Evolutionary conservation across 1,140 invertebrate species (phyloP).

Genomic region (Pemphigus obesinymphae): DNA sequence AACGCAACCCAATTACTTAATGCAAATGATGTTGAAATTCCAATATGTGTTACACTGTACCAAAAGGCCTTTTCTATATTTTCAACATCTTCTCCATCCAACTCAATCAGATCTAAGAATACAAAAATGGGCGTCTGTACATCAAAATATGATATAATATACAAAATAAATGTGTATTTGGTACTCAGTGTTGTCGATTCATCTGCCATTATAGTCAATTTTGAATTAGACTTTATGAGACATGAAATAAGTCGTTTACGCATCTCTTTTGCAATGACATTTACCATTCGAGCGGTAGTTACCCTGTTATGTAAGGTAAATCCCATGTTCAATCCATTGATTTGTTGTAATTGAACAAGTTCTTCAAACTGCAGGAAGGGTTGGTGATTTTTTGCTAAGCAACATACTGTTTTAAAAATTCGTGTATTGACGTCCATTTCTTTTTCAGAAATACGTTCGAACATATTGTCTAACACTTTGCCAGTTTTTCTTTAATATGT

Average conservation of each 20-base stretch:
- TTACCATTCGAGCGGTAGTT: too few species aligned
- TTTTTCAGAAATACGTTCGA: too few species aligned
- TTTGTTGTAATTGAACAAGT: too few species aligned
- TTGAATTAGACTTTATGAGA: not conserved
- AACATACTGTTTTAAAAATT: too few species aligned
- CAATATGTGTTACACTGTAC: not conserved
- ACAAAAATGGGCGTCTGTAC: not conserved
- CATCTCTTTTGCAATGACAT: not conserved
- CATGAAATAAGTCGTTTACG: not conserved
- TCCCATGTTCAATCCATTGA: too few species aligned
- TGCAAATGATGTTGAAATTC: too few species aligned
- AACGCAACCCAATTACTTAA: not conserved
- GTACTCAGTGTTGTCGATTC: not conserved
- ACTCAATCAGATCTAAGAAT: not conserved
- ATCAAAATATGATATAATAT: not conserved
- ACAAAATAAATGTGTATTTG: not conserved
- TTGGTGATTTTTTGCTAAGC: too few species aligned
- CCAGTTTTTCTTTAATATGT: too few species aligned
- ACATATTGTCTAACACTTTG: too few species aligned
- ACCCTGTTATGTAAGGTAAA: too few species aligned
- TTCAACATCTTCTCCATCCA: not conserved
- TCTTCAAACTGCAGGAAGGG: too few species aligned
- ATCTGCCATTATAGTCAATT: not conserved
- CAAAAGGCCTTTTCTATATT: not conserved
- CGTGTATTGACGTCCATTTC: too few species aligned